Evolutionary conservation across 1,140 invertebrate genomes (phyloP).

Genomic region (Olivierus martensii): DNA sequence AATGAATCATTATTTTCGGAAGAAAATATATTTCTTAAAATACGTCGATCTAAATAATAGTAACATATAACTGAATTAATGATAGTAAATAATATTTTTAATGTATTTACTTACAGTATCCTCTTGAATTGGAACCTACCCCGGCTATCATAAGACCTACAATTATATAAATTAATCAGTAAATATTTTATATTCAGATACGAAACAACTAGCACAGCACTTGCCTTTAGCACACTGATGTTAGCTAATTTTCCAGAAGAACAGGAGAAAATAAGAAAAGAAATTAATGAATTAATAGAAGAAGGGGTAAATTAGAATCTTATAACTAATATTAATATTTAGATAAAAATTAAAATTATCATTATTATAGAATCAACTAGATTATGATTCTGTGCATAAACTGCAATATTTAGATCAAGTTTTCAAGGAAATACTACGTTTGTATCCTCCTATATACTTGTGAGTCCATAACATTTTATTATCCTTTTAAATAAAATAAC

Average conservation of each 20-base stretch:
- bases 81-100: too few relatives aligned
- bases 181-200: too few relatives aligned
- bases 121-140: too few relatives aligned
- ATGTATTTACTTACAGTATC: too few relatives aligned
- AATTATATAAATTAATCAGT: too few relatives aligned
- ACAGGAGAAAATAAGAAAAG: slow-evolving; percentile 29
- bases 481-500: too few relatives aligned
- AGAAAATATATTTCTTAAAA: too few relatives aligned
- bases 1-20: too few relatives aligned
- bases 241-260: slow-evolving; percentile 30
- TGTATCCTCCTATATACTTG: background rate
- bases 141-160: too few relatives aligned
- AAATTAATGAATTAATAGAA: slow-evolving; percentile 23
- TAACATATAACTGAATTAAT: too few relatives aligned
- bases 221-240: slow-evolving; percentile 27
- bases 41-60: too few relatives aligned
- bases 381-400: background rate
- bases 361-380: background rate
- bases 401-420: background rate
- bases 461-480: too few relatives aligned
- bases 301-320: slow-evolving; percentile 3
- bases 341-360: background rate
- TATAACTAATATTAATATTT: background rate
- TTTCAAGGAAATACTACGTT: background rate
- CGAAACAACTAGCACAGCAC: slow-evolving; percentile 31